Evolutionary conservation across 2,888 invertebrate species (phyloP).

Genomic region (Spatulosminthurus flaviceps): DNA sequence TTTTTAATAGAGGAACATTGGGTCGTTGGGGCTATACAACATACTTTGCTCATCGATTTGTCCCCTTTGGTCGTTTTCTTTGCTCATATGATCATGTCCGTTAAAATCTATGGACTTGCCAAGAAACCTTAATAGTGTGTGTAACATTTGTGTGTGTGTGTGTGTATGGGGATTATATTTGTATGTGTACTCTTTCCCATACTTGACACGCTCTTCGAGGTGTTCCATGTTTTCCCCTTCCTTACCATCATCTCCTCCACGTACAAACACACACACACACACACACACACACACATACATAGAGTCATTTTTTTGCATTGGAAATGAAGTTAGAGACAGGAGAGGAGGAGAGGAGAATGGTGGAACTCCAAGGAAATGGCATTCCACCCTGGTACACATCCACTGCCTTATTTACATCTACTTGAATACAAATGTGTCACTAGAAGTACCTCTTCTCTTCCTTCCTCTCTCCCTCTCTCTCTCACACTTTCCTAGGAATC

Average conservation of each 20-base stretch:
- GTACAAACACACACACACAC: not conserved
- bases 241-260: not conserved
- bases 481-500: too few relatives aligned
- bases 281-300: not conserved
- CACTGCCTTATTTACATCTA: not conserved
- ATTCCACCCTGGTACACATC: not conserved
- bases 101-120: slow-evolving; percentile 18
- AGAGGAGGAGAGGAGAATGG: too few relatives aligned
- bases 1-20: too few relatives aligned
- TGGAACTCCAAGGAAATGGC: not conserved
- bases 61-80: slow-evolving; percentile 3
- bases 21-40: not conserved
- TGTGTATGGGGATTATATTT: not conserved
- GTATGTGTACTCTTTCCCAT: not conserved
- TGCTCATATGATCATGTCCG: slow-evolving; percentile 10
- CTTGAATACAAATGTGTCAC: slow-evolving; percentile 18
- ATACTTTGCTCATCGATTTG: slow-evolving; percentile 39
- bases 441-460: not conserved
- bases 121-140: not conserved
- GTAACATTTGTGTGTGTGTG: slow-evolving; percentile 10
- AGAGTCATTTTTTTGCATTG: slow-evolving; percentile 18
- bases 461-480: too few relatives aligned
- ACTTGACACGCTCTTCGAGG: slow-evolving; percentile 8
- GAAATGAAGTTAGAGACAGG: not conserved
- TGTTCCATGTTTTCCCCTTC: not conserved